Conservation (phyloP, 2,888 invertebrate genomes). For the Eupithecia exiguata region DNA sequence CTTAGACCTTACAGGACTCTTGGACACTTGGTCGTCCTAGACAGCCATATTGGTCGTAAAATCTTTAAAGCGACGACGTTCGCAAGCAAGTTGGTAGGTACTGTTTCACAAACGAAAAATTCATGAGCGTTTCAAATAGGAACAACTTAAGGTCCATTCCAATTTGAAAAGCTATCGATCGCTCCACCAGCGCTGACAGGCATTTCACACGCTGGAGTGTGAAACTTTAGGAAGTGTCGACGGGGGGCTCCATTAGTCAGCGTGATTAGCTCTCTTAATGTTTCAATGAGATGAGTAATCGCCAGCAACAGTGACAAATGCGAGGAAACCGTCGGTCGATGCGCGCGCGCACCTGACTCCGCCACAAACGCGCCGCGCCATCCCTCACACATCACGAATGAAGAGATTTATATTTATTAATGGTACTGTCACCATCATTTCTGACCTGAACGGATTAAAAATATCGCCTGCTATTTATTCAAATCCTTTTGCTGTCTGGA, state of each 20-base stretch:
- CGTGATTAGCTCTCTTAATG: constrained; percentile 83
- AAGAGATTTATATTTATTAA: constrained; percentile 82
- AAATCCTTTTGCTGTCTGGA: constrained; percentile 5
- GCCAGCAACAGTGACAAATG: constrained; percentile 82
- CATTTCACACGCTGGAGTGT: constrained; percentile 66
- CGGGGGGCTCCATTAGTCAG: constrained; percentile 83
- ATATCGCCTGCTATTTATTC: constrained; percentile 2
- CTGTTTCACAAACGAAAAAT: not conserved
- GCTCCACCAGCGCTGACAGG: constrained; percentile 53
- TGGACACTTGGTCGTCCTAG: not conserved
- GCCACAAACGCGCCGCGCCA: constrained; percentile 70
- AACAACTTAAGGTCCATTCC: constrained; percentile 32
- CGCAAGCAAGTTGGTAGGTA: not conserved
- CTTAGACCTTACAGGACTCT: too few species aligned
- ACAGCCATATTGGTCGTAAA: not conserved
- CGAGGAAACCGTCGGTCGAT: constrained; percentile 55
- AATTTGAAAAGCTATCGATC: constrained; percentile 60
- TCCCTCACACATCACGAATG: constrained; percentile 78
- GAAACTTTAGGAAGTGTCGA: constrained; percentile 81
- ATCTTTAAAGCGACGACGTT: not conserved
- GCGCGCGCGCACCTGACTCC: constrained; percentile 79
- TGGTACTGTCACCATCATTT: constrained; percentile 62
- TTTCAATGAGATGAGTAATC: constrained; percentile 84
- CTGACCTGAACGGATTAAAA: constrained; percentile 43
- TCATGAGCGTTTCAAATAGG: not conserved